Evolutionary conservation across 2,113 vertebrate species (phyloP).

Genomic region (Acrocephalus kingi): DNA sequence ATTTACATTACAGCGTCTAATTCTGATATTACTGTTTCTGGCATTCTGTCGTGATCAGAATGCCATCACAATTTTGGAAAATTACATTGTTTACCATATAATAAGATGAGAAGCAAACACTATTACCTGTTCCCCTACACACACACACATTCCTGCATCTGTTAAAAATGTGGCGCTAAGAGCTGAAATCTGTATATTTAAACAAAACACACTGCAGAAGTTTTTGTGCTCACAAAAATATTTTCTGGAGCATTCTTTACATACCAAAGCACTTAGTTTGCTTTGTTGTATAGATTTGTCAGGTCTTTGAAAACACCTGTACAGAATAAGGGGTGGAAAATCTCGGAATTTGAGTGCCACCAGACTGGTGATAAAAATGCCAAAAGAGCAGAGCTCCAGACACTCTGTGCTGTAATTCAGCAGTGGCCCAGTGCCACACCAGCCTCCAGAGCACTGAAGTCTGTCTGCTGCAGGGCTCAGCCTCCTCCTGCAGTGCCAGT

Average conservation of each 20-base stretch:
- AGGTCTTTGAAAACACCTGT: not conserved
- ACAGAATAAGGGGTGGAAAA: not conserved
- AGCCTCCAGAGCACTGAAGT: not conserved
- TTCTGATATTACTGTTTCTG: not conserved
- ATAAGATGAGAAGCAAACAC: not conserved
- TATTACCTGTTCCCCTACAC: not conserved
- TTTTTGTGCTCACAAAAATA: not conserved
- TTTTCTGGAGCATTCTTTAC: not conserved
- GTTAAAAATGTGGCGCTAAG: not conserved
- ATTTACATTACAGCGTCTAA: not conserved
- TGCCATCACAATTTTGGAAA: not conserved
- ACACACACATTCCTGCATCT: not conserved
- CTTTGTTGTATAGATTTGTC: not conserved
- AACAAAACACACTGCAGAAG: not conserved
- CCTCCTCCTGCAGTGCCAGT: not conserved
- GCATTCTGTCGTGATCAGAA: not conserved
- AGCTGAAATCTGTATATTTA: not conserved
- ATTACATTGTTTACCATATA: not conserved
- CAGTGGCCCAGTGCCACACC: not conserved
- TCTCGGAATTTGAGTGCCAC: not conserved
- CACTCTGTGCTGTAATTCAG: not conserved
- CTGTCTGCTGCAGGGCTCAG: not conserved
- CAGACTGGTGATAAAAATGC: not conserved
- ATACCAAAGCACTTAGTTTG: not conserved
- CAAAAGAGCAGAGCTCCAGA: not conserved